Percentiles rank a stretch among this genome's conserved stretches.
phyloP scores from a whole-genome alignment of 2,113 vertebrate species.

The Vidua macroura region DNA sequence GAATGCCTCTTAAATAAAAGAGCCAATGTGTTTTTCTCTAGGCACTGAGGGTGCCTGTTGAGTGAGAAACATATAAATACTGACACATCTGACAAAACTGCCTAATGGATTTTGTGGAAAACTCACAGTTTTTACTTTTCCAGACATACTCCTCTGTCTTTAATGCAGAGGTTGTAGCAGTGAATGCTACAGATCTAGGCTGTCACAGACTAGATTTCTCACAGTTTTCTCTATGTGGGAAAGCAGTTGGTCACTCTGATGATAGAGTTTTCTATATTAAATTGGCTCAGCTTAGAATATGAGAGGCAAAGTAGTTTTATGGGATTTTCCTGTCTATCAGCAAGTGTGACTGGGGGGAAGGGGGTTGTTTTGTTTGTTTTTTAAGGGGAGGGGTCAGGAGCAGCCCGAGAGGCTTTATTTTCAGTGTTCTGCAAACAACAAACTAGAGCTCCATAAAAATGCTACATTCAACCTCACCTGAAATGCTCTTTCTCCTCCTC shows the following conservation, averaged over 20 bases:
- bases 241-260: neutral
- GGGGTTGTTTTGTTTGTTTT: neutral
- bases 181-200: neutral
- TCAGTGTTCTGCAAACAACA: neutral
- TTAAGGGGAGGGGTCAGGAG: neutral
- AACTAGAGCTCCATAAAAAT: neutral
- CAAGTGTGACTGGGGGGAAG: neutral
- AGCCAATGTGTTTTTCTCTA: neutral
- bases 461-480: neutral
- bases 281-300: neutral
- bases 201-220: neutral
- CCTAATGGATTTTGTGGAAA: neutral
- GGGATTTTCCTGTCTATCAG: neutral
- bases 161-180: neutral
- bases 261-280: neutral
- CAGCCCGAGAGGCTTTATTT: neutral
- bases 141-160: neutral
- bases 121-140: neutral
- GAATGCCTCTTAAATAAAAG: neutral
- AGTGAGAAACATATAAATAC: neutral
- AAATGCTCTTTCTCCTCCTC: neutral
- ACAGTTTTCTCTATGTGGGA: neutral
- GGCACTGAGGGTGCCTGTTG: neutral
- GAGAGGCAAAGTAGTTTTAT: neutral
- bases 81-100: neutral